phyloP scores from a whole-genome alignment of 1,140 invertebrate species.

The Whitmania pigra region DNA sequence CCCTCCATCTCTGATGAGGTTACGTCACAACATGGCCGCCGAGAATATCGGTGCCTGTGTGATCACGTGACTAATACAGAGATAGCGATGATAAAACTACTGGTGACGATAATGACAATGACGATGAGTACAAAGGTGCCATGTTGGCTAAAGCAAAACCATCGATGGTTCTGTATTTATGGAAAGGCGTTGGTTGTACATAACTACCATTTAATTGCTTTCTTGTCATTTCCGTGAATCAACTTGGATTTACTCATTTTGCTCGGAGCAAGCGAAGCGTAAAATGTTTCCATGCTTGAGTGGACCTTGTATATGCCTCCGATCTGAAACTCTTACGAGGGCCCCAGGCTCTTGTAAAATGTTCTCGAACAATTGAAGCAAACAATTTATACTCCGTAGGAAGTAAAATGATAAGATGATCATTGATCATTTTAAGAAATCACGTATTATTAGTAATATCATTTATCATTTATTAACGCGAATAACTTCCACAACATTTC shows the following conservation, averaged over 20 bases:
- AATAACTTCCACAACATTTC: no score
- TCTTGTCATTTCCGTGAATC: background rate
- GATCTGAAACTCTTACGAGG: background rate
- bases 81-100: background rate
- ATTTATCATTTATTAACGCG: no score
- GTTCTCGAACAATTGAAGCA: no score
- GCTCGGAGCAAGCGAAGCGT: background rate
- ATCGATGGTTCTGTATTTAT: background rate
- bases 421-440: no score
- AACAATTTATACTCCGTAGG: no score
- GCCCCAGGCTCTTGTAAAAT: no score
- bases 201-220: background rate
- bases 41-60: no score
- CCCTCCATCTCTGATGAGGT: no score
- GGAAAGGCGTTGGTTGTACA: background rate
- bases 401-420: no score
- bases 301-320: slow-evolving; percentile 1
- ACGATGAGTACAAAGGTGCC: background rate
- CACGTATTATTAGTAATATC: no score
- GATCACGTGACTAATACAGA: background rate
- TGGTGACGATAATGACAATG: background rate
- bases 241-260: background rate
- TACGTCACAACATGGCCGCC: no score
- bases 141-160: background rate
- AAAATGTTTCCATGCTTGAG: background rate